Evolutionary conservation across 2,797 vertebrate genomes (phyloP), one percentile per base, ranked within the genome.

Genomic region (Cyprinella venusta): DNA sequence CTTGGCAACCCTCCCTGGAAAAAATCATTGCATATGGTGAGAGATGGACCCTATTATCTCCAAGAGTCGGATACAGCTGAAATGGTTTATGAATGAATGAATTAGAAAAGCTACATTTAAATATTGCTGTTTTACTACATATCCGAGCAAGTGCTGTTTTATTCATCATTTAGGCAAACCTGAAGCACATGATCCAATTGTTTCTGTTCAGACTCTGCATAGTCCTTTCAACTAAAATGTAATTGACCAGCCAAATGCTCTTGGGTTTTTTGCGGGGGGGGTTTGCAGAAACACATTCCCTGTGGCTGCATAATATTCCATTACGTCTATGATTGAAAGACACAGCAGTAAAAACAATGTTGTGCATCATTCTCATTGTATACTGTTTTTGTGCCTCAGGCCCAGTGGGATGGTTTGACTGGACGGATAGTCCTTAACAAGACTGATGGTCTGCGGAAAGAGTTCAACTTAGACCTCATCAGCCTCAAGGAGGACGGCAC

Each of bases 401-500:
- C 97, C 21, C 96, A 95, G 26, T 99, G 97, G 98, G 95, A 98
- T 13, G 98, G 98, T 83, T 94, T 99, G 93, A 99, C 98, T 24
- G 98, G 98, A 21, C 95, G 94, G 84, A 99, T 99, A 90, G 95
- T 96, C 91, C 97, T 99, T 91, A 98, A 99, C 93, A 98, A 97
- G 93, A 98, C 96, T 0, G 96, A 99, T 6, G 98, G 98, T 89
- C 94, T 98, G 87, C 93, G 98, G 90, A 98, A 95, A 90, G 96
- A 98, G 94, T 99, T 99, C 86, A 96, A 98, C 93, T 94, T 99
- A 94, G 98, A 99, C 92, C 95, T 99, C 89, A 99, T 99, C 93
- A 98, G 97, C 90, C 96, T 99, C 87, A 98, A 97, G 92, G 98
- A 99, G 88, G 98, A 99, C 54, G 97, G 97, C 87, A 95, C 95